phyloP scores from a whole-genome alignment of 2,797 vertebrate genomes.

The Semotilus atromaculatus region DNA sequence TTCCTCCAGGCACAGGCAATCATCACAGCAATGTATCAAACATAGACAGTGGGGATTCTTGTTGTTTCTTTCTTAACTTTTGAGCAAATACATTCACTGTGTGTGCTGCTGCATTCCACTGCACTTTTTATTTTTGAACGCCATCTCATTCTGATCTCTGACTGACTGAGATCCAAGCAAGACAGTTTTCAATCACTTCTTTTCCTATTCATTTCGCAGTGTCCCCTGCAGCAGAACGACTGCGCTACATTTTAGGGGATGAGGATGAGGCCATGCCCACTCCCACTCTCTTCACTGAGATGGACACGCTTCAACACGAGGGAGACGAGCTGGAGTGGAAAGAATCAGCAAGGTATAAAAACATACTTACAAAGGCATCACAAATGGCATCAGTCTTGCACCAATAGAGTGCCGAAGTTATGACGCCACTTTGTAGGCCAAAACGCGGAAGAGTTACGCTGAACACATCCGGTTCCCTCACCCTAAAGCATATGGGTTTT shows the following conservation, averaged over 20 bases:
- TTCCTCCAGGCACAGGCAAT: background rate
- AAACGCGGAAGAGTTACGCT: too few species aligned
- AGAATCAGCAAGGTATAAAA: conserved; percentile 89
- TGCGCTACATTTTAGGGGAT: conserved; percentile 92
- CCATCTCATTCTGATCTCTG: background rate
- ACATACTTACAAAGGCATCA: conserved; percentile 13
- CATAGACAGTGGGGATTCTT: background rate
- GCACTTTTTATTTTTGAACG: conserved; percentile 14
- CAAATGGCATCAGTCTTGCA: background rate
- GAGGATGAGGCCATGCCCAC: conserved; percentile 86
- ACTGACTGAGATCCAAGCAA: background rate
- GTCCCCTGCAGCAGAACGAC: conserved; percentile 91
- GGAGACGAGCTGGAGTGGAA: conserved; percentile 96
- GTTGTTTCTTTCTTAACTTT: conserved; percentile 34
- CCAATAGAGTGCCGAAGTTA: too few species aligned
- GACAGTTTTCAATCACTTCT: conserved; percentile 12
- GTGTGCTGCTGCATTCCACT: conserved; percentile 11
- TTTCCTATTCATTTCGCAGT: conserved; percentile 70
- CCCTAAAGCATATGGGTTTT: too few species aligned
- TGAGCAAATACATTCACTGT: background rate
- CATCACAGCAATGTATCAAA: conserved; percentile 1
- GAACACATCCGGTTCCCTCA: too few species aligned
- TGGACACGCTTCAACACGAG: conserved; percentile 93
- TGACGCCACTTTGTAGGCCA: too few species aligned
- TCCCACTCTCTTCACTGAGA: conserved; percentile 94